phyloP scores from a whole-genome alignment of 2,888 invertebrate species.

The Megalurothrips usitatus region DNA sequence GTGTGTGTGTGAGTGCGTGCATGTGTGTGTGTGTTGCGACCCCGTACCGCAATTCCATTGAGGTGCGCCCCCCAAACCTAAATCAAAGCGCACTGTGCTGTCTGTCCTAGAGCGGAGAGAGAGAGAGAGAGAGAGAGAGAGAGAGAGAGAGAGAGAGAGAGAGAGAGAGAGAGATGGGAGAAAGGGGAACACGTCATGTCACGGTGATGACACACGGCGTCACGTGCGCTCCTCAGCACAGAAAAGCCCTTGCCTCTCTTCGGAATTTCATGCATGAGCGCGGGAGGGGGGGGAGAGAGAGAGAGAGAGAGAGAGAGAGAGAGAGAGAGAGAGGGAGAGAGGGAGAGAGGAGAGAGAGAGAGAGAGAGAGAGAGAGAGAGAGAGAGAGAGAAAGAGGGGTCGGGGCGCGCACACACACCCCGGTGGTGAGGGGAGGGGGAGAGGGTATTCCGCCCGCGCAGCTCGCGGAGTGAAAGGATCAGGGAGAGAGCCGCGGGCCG shows the following conservation, averaged over 20 bases:
- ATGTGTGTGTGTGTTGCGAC: no score
- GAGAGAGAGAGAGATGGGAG: not conserved
- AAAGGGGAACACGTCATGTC: not conserved
- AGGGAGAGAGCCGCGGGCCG: no score
- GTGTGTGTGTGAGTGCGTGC: no score
- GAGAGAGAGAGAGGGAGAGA: not conserved
- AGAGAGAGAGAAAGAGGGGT: no score
- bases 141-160: not conserved
- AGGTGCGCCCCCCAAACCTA: no score
- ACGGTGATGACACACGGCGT: not conserved
- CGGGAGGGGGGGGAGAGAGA: not conserved
- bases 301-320: not conserved
- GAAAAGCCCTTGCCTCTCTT: not conserved
- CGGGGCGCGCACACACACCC: no score
- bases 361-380: not conserved
- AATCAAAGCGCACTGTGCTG: not conserved
- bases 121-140: not conserved
- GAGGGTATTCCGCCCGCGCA: no score
- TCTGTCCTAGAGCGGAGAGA: not conserved
- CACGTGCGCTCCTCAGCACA: not conserved
- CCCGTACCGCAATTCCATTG: no score
- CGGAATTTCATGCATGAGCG: conserved; percentile 6
- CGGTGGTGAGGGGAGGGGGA: no score
- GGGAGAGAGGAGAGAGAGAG: not conserved
- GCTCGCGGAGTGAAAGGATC: no score